Evolutionary conservation across 2,113 vertebrate genomes (phyloP).

Genomic region (human): GRCh38 chr4:10025501-10026000

Average conservation of each 20-base stretch:
- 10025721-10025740: rapidly evolving
- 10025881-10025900: constrained; percentile 50
- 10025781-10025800: background rate
- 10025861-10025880: background rate
- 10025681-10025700: no score
- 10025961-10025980: constrained; percentile 41
- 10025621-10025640: background rate
- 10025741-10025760: rapidly evolving
- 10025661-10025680: background rate
- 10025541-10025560: background rate
- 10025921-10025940: background rate
- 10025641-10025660: background rate
- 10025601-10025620: background rate
- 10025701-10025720: rapidly evolving
- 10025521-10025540: background rate
- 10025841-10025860: rapidly evolving
- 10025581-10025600: background rate
- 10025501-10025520: background rate
- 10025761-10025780: no score
- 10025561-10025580: background rate
- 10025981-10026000: background rate
- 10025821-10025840: background rate
- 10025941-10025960: background rate
- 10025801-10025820: background rate
- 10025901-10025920: constrained; percentile 72